Conservation (phyloP, 2,113 vertebrate species). For the Alligator sinensis region DNA sequence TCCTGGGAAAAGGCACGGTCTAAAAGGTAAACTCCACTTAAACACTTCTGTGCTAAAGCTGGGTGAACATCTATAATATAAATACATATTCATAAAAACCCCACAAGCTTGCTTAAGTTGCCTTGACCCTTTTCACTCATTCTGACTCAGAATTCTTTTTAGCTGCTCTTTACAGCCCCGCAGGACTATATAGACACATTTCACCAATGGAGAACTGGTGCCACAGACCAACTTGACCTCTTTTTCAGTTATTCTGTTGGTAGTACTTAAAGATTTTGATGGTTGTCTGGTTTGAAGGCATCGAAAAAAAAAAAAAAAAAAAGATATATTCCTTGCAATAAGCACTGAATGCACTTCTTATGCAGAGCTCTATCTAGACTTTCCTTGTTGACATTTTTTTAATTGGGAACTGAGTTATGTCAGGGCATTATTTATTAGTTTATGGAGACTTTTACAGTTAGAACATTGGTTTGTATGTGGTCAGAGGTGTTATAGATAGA, state of each 20-base stretch:
- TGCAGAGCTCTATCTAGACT: background rate
- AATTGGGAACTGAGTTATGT: no score
- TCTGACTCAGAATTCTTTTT: background rate
- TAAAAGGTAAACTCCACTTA: background rate
- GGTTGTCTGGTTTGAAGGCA: background rate
- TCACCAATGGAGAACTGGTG: accelerated
- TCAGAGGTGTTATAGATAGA: no score
- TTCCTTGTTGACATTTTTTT: background rate
- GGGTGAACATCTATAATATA: background rate
- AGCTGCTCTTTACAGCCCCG: background rate
- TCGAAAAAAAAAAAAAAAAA: background rate
- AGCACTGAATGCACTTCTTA: background rate
- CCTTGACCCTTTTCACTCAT: background rate
- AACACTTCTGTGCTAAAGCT: background rate
- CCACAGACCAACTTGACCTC: background rate
- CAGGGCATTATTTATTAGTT: no score
- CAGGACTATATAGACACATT: no score
- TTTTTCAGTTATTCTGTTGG: no score
- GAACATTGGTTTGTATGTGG: no score
- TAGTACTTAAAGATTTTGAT: background rate
- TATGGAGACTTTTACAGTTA: no score
- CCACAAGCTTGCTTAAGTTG: background rate
- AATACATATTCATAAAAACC: background rate
- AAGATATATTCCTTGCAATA: background rate
- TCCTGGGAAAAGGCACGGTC: background rate